Percentiles rank a stretch among this genome's conserved stretches.
These are phyloP conservation scores for Phalacrocorax aristotelis DNA, from an alignment of 2,113 vertebrate species.

Conservation along the genomic window DNA sequence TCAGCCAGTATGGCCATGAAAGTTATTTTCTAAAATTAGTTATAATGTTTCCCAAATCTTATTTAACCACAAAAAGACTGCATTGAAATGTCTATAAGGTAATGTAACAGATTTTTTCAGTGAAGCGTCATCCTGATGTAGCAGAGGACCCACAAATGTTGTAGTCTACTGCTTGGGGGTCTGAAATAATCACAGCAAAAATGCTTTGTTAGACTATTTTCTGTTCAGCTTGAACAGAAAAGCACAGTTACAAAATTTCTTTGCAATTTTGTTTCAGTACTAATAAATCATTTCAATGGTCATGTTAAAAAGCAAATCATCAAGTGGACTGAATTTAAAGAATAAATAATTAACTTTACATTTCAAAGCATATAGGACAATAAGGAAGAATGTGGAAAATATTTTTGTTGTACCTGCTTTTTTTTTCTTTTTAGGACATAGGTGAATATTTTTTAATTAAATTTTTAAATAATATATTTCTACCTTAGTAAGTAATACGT, in stretches of 20 bases:
- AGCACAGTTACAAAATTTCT: constrained; percentile 24
- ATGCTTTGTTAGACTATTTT: constrained; percentile 55
- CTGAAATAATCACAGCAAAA: constrained; percentile 35
- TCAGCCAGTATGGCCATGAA: not conserved
- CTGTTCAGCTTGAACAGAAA: not conserved
- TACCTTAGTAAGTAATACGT: not conserved
- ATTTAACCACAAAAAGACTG: not conserved
- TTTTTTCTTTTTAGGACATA: not conserved
- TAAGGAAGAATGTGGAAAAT: not conserved
- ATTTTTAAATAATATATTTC: not conserved
- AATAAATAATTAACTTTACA: not conserved
- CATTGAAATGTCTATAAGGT: not conserved
- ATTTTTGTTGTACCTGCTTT: not conserved
- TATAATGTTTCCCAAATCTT: not conserved
- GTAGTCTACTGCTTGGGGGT: not conserved
- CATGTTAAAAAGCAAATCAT: constrained; percentile 19
- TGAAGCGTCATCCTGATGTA: not conserved
- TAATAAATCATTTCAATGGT: constrained; percentile 35
- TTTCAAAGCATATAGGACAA: not conserved
- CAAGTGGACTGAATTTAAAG: not conserved
- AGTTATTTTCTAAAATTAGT: not conserved
- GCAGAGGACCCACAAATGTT: not conserved
- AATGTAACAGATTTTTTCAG: not conserved
- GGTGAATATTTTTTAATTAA: not conserved
- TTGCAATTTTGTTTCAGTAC: constrained; percentile 13